Evolutionary conservation across 2,888 invertebrate genomes (phyloP), one percentile per base, ranked within the genome.

Genomic region (Lasius fuliginosus): DNA sequence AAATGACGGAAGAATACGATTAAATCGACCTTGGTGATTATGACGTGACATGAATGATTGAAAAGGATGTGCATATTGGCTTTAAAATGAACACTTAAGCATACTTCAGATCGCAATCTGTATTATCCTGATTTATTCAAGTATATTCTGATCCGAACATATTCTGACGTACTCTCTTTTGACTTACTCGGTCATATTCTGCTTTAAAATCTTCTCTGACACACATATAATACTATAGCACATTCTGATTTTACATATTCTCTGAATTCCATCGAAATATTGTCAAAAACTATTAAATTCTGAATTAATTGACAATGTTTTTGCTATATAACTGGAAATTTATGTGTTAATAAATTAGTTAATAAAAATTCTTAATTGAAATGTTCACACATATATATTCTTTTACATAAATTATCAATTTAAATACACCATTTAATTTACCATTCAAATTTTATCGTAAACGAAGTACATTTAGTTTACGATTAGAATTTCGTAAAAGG

Each of bases 1-100:
- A 68, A 60, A 58, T 42, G 68, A 79, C 33, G 79, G 67, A 68
- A 68, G 77, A 46, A 79, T 68, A 79, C 15, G 68, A 77, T 77
- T 58, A 58, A 77, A 77, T 68, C 68, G 68, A 68, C 46, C 68
- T 79, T 79, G 67, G 33, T 42, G 42, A 46, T 23, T 30, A 23
- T 68, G 79, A 79, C 33, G 42, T 60, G 30, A 67, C 77, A 58
- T 42, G 58, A 79, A 58, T 42, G 58, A 79, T 79, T 58, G 46
- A 79, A 68, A 58, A 69, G 56, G 15, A 58, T 79, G 36, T 64
- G 68, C 46, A 60, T 33, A 27, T 33, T 30, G 33, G 11, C 23
- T 42, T 68, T 30, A 23, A n/a, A 79, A 60, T 23, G 58, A 60
- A 60, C 46, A 58, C 33, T 68, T 33, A 23, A 68, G 33, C 27